These are phyloP conservation scores for Drosophila melanosoma DNA, from an alignment of 2,888 invertebrate genomes.

Conservation along the genomic window DNA sequence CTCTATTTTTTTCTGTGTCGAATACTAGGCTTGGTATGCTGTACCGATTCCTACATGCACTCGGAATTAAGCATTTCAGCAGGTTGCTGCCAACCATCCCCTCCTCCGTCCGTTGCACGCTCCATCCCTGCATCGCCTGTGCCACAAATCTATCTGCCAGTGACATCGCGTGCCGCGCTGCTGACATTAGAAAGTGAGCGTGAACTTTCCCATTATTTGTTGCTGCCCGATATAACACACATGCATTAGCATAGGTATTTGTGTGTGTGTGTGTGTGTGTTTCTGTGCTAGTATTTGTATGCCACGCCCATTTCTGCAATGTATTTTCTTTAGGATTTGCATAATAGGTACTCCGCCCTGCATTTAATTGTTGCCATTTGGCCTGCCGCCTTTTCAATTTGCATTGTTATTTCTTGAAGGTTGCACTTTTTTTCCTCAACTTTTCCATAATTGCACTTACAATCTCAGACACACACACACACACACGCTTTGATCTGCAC, in stretches of 20 bases:
- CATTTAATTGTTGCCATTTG: slow-evolving; percentile 52
- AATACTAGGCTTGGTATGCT: neutral
- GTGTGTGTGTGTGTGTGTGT: slow-evolving; percentile 14
- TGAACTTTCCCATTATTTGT: slow-evolving; percentile 66
- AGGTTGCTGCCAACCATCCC: neutral
- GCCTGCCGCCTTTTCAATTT: slow-evolving; percentile 53
- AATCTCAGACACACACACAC: slow-evolving; percentile 4
- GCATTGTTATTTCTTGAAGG: slow-evolving; percentile 46
- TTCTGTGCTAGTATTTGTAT: slow-evolving; percentile 14
- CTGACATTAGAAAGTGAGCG: slow-evolving; percentile 68
- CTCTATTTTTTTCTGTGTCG: neutral
- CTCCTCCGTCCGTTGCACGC: neutral
- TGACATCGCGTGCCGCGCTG: slow-evolving; percentile 56
- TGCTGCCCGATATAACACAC: slow-evolving; percentile 15
- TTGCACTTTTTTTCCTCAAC: slow-evolving; percentile 30
- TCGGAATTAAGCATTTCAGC: neutral
- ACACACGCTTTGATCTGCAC: slow-evolving; percentile 34
- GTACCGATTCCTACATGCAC: neutral
- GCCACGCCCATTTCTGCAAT: slow-evolving; percentile 32
- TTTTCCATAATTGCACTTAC: slow-evolving; percentile 31
- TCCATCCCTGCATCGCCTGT: neutral
- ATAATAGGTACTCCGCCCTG: slow-evolving; percentile 52
- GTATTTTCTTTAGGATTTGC: slow-evolving; percentile 46
- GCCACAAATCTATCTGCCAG: slow-evolving; percentile 1
- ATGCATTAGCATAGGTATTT: neutral